Percentiles rank a stretch among this genome's conserved stretches.
Evolutionary conservation across 2,888 invertebrate species (phyloP).

Genomic region (Tortrix viridana): DNA sequence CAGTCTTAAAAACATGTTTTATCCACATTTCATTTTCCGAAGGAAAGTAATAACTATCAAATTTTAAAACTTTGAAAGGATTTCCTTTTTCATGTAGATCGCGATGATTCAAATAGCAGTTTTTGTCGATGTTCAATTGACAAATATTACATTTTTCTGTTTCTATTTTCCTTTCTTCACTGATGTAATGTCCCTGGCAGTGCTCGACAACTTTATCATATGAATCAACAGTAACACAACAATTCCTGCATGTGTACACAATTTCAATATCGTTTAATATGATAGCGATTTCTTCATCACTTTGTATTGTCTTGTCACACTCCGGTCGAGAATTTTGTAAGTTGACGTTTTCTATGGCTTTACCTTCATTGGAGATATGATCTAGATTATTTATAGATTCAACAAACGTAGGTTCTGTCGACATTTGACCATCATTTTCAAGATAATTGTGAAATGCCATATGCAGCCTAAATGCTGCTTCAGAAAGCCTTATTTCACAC

Average conservation of each 20-base stretch:
- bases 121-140: constrained; percentile 50
- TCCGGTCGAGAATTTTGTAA: not conserved
- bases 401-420: constrained; percentile 19
- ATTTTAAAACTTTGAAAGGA: constrained; percentile 47
- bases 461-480: constrained; percentile 61
- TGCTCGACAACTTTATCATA: constrained; percentile 68
- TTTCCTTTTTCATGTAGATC: constrained; percentile 45
- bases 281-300: no score
- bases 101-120: constrained; percentile 48
- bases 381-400: constrained; percentile 9
- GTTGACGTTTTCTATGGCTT: not conserved
- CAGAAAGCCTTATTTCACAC: constrained; percentile 59
- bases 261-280: constrained; percentile 25
- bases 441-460: constrained; percentile 63
- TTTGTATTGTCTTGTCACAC: not conserved
- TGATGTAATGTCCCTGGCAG: constrained; percentile 62
- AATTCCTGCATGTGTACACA: constrained; percentile 59
- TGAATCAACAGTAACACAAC: constrained; percentile 53
- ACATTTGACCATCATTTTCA: constrained; percentile 28
- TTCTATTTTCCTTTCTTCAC: constrained; percentile 37
- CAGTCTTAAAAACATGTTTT: constrained; percentile 58
- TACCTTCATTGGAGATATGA: not conserved
- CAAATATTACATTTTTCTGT: constrained; percentile 51
- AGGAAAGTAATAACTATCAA: constrained; percentile 62
- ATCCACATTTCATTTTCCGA: constrained; percentile 58